Evolutionary conservation across 92 coral and sea anemone genomes (phyloP), one percentile per base, ranked within the genome.

Genomic region (Scolanthus callimorphus): DNA sequence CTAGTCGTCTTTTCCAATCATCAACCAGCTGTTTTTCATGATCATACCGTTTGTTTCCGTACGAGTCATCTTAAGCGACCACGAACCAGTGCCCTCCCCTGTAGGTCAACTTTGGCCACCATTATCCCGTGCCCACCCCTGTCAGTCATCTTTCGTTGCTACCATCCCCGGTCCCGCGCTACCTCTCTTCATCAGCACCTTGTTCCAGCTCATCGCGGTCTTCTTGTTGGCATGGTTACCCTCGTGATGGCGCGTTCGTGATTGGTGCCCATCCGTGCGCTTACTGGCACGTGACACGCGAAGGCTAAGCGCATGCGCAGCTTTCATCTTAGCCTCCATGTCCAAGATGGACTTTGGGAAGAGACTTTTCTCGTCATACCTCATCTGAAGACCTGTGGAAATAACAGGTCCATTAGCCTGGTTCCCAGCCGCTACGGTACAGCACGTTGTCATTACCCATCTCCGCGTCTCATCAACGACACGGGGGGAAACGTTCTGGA

Each of bases 321-420:
- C 80, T 47, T 73, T 91, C 96, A 91, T 91, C 58, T 91, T 91
- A 15, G 89, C 77, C 38, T 91, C 97, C 96, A 87, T 87, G 19
- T 91, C 97, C 25, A 91, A 86, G 62, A 91, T 91, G 53, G 83
- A 77, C 66, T 85, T 86, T 11, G 97, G 97, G 57, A 91, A 91
- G 37, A 91, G 81, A 60, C 90, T 91, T 59, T 84, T 87, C 68
- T 91, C 97, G 48, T 91, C 97, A 59, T 91, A 91, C 21, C 97
- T 91, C 97, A 91, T 91, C 38, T 89, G 95, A 27, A 88, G 82
- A 28, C 84, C 97, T 91, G 28, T 15, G 15, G 41, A 15, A 34
- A 34, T n/a, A n/a, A n/a, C n/a, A n/a, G n/a, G n/a, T n/a, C n/a
- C n/a, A n/a, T n/a, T n/a, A n/a, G n/a, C n/a, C n/a, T n/a, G n/a